Base-by-base conservation (phyloP, 2,888 invertebrate species). In the Idaea aversata region DNA sequence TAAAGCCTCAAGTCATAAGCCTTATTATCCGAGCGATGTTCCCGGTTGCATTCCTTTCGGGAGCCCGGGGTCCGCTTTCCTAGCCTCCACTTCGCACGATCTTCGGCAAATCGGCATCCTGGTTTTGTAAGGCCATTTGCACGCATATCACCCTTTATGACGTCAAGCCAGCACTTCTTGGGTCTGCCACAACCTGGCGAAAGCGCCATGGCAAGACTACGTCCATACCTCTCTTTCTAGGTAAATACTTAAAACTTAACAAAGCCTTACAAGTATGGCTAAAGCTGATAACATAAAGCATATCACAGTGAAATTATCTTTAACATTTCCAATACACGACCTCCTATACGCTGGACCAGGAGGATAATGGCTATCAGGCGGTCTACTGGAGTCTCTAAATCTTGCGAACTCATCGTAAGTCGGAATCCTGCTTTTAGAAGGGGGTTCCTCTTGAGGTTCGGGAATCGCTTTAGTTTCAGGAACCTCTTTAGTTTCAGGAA, bases 341-440 rank as follows among this genome's bases (percentile, higher is more conserved):
- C 77, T 67, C 15, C 66, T 70, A 25, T 70, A 70, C 3, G 72
- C 72, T 34, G 65, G 78, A 5, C 73, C 79, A 5, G 81, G 70
- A 0, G 74, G 75, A 34, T 84, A 82, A 63, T 86, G 83, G 16
- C 80, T 83, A 5, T 86, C 85, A 15, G 85, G 82, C 3, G 85
- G 86, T 71, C 85, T 75, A 59, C 74, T 85, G 0, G 75, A 76
- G 62, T 86, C 76, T 61, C 72, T 79, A 58, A 77, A 85, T 35
- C 83, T 72, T 1, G 74, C 81, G 59, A 73, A 83, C 63, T 85
- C 80, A 68, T 86, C 77, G 57, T 84, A 85, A 0, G 83, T 83
- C 5, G 81, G 82, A 47, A 86, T 84, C 5, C 83, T 77, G 61
- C 78, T 81, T 10, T 62, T 73, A 1, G 70, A 69, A 34, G 65